Conservation (phyloP, 2,888 invertebrate genomes). For the Troides oblongomaculatus region DNA sequence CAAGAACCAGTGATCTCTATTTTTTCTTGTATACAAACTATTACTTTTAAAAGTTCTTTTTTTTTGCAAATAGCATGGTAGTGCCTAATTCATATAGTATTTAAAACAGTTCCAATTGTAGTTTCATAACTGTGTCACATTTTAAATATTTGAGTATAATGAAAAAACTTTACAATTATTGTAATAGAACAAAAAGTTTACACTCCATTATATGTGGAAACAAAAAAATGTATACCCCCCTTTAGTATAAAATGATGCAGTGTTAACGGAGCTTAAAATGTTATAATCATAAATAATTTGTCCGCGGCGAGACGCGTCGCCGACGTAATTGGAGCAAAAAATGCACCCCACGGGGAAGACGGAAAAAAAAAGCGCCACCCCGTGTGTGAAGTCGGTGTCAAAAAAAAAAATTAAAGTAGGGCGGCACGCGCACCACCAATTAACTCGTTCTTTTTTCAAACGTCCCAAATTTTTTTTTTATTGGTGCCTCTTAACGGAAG, state of each 20-base stretch:
- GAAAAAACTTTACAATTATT: too few species aligned
- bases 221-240: conserved; percentile 35
- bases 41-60: too few species aligned
- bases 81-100: too few species aligned
- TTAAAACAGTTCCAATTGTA: too few species aligned
- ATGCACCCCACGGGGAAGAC: conserved; percentile 60
- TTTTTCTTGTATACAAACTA: too few species aligned
- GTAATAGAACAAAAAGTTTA: not conserved
- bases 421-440: conserved; percentile 73
- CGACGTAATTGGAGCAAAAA: conserved; percentile 69
- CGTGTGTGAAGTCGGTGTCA: conserved; percentile 43
- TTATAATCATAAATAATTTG: conserved; percentile 68
- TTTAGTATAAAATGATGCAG: conserved; percentile 46
- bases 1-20: too few species aligned
- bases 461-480: conserved; percentile 62
- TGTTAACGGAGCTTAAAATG: conserved; percentile 51
- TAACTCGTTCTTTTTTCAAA: conserved; percentile 64
- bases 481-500: conserved; percentile 58
- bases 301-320: conserved; percentile 45
- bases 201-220: conserved; percentile 5
- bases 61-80: too few species aligned
- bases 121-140: too few species aligned
- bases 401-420: conserved; percentile 62
- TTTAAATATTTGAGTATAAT: too few species aligned
- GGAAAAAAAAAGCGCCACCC: conserved; percentile 40